Evolutionary conservation across 2,888 invertebrate genomes (phyloP), one percentile per base, ranked within the genome.

Genomic region (Leptarthrus brevirostris): DNA sequence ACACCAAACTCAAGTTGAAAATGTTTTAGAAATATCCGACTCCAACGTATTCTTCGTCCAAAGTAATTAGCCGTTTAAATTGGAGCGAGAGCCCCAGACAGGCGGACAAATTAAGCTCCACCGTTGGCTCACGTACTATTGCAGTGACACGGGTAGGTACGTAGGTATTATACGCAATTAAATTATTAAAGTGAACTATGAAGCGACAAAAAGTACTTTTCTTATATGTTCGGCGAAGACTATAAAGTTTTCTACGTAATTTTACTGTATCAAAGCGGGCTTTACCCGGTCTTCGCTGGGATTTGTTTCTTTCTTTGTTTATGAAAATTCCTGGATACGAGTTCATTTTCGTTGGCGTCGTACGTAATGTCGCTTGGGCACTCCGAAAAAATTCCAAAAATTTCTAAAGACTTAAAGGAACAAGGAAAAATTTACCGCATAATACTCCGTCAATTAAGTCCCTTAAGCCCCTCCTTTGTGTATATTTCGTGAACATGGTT

Each of bases 401-500:
- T 52, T 24, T 69, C 69, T 49, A 44, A 69, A 34, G 69, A 52
- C 52, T 52, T 34, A 52, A 22, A 52, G 30, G 69, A 52, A 52
- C 69, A 69, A 36, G 52, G 66, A 69, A 69, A 69, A 69, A 69
- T 52, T 69, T 69, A 69, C 69, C 49, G 69, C 69, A 69, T 69
- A 69, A 69, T 69, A 69, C 69, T 69, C 69, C 69, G 69, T 69
- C 69, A 69, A 69, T 69, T 69, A 69, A 52, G 49, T 69, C 52
- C 69, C 52, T 69, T 69, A 69, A 69, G 52, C 69, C 52, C 34
- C 26, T 52, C 69, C 52, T 69, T 69, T 69, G 52, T 69, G 52
- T 69, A 34, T 69, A 69, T 69, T 69, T 69, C 69, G 52, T 69
- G 69, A 34, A 52, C 69, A 69, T 69, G 49, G 69, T 34, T 69